Evolutionary conservation across 2,797 vertebrate genomes (phyloP).

Genomic region (Gallirallus australis): DNA sequence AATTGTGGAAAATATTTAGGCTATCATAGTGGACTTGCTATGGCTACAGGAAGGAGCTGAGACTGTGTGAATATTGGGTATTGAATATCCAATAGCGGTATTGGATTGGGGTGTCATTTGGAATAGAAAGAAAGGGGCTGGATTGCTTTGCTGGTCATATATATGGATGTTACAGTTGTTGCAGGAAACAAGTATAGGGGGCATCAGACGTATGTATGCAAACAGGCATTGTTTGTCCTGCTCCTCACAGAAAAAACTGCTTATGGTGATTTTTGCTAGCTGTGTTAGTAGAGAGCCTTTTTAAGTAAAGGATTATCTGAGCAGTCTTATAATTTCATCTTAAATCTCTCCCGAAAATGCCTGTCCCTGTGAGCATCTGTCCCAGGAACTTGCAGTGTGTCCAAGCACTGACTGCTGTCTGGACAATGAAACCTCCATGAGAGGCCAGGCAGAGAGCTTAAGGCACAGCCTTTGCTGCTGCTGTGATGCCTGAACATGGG

Average conservation of each 20-base stretch:
- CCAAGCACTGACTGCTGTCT: not conserved
- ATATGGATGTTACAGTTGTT: not conserved
- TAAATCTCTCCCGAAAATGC: not conserved
- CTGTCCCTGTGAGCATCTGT: too few relatives aligned
- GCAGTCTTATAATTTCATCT: not conserved
- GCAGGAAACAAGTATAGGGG: not conserved
- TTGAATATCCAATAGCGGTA: not conserved
- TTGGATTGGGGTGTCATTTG: not conserved
- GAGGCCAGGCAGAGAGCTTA: not conserved
- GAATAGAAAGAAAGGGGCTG: not conserved
- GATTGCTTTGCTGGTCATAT: not conserved
- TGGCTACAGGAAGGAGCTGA: not conserved
- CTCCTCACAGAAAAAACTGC: not conserved
- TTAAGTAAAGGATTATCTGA: not conserved
- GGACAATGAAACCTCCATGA: accelerated
- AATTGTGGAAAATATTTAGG: not conserved
- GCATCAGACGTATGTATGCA: not conserved
- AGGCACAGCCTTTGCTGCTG: not conserved
- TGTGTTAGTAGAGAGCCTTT: not conserved
- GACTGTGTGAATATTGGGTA: not conserved
- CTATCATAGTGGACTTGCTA: not conserved
- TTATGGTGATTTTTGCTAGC: not conserved
- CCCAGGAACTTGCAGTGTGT: accelerated
- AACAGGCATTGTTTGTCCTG: not conserved
- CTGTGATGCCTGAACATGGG: accelerated